Evolutionary conservation across 2,888 invertebrate genomes (phyloP), one percentile per base, ranked within the genome.

Genomic region (Dicyrtomina minuta): DNA sequence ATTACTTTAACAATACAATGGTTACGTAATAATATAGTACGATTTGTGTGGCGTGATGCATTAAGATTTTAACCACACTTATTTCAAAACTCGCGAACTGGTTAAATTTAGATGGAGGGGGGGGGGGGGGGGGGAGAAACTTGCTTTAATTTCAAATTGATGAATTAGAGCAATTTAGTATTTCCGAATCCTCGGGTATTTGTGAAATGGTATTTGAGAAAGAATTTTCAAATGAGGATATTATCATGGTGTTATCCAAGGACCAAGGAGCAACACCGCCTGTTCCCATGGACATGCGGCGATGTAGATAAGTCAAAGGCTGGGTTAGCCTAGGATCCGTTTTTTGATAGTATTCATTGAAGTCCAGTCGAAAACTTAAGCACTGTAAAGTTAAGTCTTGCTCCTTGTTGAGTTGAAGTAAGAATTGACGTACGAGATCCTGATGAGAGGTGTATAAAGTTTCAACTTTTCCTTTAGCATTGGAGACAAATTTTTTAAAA

Each of bases 331-430:
- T 87, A 74, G 88, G 87, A 81, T 92, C 90, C 71, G 88, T 87
- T 72, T 90, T 88, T 81, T 93, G 92, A 84, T 97, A 97, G 83
- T 92, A 92, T 81, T 94, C 93, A 82, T 96, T 97, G 82, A 96
- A 97, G 84, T 96, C 96, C 68, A 97, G 85, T 2, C 96, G 88
- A 80, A 93, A 93, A 74, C 95, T 94, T 70, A 97, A 87, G 77
- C 93, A 88, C 80, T 95, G 92, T 17, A 97, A 85, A 77, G 92
- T 93, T 75, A 91, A 89, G 82, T 96, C 93, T 64, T 89, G 85
- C 80, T 93, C 92, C 1, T 89, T 87, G 20, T 93, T 91, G 22
- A 96, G 85, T 82, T 92, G 89, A 60, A 92, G 83, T 61, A 97
- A 86, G 81, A 96, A 90, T 73, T 91, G 89, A 68, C 91, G 90